Base-by-base conservation (phyloP, 2,888 invertebrate species). In the Anthophora plumipes region DNA sequence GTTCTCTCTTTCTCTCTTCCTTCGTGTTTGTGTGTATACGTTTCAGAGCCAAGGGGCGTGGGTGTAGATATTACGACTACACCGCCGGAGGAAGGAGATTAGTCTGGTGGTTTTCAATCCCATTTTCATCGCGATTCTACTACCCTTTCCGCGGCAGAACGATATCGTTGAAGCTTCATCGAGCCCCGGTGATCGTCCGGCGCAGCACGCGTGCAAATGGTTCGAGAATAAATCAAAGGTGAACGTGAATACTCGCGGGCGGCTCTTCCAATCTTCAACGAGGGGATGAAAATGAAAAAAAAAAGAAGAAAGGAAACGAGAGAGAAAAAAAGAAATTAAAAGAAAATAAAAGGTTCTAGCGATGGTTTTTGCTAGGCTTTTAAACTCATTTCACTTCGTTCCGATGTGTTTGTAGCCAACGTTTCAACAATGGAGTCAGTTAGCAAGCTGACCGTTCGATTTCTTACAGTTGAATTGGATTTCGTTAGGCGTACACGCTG, bases 51-150 rank as follows among this genome's bases (percentile, higher is more conserved):
- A 74, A 48, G 50, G 71, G n/a, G 60, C 72, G 76, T 73, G 77
- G 70, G 60, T 71, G 80, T 80, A 75, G 68, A 84, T 87, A 89
- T 90, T 88, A 85, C 86, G 86, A 66, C 80, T 75, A 84, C 79
- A 64, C 77, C 31, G 68, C 57, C 78, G 74, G 82, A 64, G 82
- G 80, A 85, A 86, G 88, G 78, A 92, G 92, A 93, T 93, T 93
- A 93, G 92, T 90, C 89, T 90, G 90, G 91, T 86, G 92, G 92
- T 93, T 93, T 92, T 91, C 93, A 93, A 92, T 93, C 92, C 91
- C 92, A 92, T 93, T 93, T 93, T 93, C 92, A 92, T 92, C 91
- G 92, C 88, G 85, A 79, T 80, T 78, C 80, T 82, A 78, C 84
- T 80, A 69, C 84, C 82, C 84, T 71, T 69, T 77, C 73, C 77